Conservation (phyloP, 2,113 vertebrate species). For the Gavialis gangeticus region DNA sequence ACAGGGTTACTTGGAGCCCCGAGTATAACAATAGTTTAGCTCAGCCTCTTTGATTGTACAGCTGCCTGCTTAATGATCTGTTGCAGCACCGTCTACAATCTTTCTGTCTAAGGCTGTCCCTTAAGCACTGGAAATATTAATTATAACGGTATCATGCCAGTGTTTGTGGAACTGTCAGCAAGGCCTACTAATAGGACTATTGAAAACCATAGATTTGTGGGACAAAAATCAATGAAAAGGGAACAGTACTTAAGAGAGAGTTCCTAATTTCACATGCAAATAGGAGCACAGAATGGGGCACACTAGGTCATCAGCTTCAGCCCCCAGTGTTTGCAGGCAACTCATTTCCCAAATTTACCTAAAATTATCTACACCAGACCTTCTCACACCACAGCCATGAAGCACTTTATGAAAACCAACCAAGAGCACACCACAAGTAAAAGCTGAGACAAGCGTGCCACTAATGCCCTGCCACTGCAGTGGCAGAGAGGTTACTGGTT, state of each 20-base stretch:
- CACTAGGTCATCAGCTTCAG: too few species aligned
- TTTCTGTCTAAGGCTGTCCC: background rate
- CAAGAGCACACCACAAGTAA: too few species aligned
- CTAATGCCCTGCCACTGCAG: too few species aligned
- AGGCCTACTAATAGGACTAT: background rate
- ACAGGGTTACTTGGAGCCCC: fast-evolving
- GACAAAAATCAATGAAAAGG: background rate
- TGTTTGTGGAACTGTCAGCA: background rate
- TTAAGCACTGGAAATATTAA: background rate
- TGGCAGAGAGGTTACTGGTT: too few species aligned
- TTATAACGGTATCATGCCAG: background rate
- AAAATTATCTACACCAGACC: too few species aligned
- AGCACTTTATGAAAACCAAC: too few species aligned
- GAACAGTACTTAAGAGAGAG: background rate
- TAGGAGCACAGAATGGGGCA: too few species aligned
- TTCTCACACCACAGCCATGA: too few species aligned
- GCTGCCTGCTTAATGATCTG: fast-evolving
- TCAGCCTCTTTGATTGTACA: fast-evolving
- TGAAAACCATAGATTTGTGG: background rate
- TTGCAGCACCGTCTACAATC: background rate
- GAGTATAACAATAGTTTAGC: fast-evolving
- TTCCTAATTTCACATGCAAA: background rate
- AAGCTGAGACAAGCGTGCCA: too few species aligned
- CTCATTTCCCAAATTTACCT: too few species aligned
- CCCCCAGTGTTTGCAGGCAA: too few species aligned